Evolutionary conservation across 2,113 vertebrate species (phyloP).

Genomic region (Centropus bengalensis): DNA sequence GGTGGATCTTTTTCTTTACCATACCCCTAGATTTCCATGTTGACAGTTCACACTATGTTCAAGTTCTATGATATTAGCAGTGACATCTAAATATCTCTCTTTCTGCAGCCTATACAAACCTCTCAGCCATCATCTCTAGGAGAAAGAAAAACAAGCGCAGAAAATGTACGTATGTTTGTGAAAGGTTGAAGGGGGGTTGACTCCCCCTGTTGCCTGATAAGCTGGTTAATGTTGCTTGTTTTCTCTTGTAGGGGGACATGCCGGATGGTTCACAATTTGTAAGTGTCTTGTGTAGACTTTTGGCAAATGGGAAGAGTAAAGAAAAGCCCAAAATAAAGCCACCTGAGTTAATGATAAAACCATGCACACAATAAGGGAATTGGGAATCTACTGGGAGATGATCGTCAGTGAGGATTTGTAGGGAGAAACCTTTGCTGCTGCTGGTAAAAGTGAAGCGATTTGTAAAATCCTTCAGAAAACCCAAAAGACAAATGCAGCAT

Average conservation of each 20-base stretch:
- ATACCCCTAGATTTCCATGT: background rate
- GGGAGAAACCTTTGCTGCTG: too few species aligned
- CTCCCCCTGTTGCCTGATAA: background rate
- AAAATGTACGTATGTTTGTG: conserved; percentile 67
- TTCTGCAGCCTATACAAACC: conserved; percentile 66
- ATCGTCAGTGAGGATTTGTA: too few species aligned
- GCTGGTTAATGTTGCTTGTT: background rate
- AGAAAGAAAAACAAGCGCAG: conserved; percentile 59
- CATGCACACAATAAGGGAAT: too few species aligned
- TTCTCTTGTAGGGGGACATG: conserved; percentile 51
- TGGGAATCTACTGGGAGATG: too few species aligned
- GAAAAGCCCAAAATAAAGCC: background rate
- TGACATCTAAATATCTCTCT: conserved; percentile 50
- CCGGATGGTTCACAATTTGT: conserved; percentile 60
- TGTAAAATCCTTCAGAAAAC: too few species aligned
- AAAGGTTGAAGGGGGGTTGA: background rate
- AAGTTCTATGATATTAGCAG: background rate
- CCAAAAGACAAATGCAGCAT: too few species aligned
- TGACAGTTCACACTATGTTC: background rate
- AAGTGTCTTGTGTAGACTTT: conserved; percentile 48
- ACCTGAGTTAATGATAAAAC: background rate
- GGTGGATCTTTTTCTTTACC: background rate
- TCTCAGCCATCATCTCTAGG: conserved; percentile 57
- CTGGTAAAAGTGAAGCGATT: too few species aligned
- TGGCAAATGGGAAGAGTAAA: background rate